Conservation (phyloP, 2,888 invertebrate genomes). For the Ophioninae sp. region DNA sequence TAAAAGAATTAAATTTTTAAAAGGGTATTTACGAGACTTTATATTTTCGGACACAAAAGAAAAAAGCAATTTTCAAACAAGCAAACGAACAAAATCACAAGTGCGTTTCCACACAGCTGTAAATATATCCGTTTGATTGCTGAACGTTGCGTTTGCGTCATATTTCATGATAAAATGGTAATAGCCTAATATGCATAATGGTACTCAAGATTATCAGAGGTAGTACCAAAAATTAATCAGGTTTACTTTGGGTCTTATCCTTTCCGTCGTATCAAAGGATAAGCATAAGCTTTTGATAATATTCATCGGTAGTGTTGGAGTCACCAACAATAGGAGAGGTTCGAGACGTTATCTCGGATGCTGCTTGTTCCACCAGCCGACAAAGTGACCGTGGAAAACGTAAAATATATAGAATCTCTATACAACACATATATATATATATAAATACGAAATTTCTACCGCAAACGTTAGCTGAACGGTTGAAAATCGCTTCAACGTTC, state of each 20-base stretch:
- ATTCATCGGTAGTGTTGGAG: too few species aligned
- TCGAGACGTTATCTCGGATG: constrained; percentile 20
- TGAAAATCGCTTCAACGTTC: constrained; percentile 6
- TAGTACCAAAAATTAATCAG: constrained; percentile 48
- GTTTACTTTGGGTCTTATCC: constrained; percentile 55
- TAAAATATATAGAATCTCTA: too few species aligned
- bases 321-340: too few species aligned
- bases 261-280: constrained; percentile 49
- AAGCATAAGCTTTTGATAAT: constrained; percentile 9
- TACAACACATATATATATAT: neutral
- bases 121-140: too few species aligned
- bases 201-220: constrained; percentile 25
- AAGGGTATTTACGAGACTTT: too few species aligned
- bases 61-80: too few species aligned
- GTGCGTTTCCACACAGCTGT: neutral
- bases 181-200: neutral
- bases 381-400: constrained; percentile 1
- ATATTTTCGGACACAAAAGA: too few species aligned
- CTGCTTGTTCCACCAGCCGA: neutral
- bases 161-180: neutral
- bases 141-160: neutral
- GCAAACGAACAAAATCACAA: too few species aligned
- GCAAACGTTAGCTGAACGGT: neutral
- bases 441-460: neutral
- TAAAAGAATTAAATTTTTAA: too few species aligned